Percentiles rank a stretch among this genome's conserved stretches.
These are phyloP conservation scores for Clarias magur DNA, from an alignment of 2,113 vertebrate genomes.

Conservation along the genomic window DNA sequence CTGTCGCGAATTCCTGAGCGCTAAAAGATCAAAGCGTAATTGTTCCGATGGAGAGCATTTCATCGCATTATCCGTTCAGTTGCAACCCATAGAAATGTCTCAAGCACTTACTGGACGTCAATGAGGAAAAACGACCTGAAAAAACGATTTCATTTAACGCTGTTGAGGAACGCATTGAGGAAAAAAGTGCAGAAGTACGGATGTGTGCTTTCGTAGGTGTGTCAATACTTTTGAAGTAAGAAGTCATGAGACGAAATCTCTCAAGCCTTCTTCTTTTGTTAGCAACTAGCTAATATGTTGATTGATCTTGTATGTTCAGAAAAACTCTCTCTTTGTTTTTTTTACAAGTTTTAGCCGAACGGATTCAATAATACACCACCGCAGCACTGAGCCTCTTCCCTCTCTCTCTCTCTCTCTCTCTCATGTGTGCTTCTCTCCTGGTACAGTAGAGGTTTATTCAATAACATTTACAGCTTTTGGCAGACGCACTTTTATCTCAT, in stretches of 20 bases:
- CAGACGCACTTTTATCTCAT: no score
- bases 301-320: no score
- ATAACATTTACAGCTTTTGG: no score
- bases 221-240: no score
- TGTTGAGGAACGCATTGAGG: not conserved
- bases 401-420: not conserved
- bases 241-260: no score
- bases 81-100: not conserved
- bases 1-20: slow-evolving; percentile 22
- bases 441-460: no score
- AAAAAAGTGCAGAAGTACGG: not conserved
- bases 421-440: not conserved
- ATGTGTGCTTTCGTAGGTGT: not conserved
- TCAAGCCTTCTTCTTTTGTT: not conserved
- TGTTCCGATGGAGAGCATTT: not conserved
- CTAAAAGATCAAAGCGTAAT: slow-evolving; percentile 18
- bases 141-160: not conserved
- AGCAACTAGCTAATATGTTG: no score
- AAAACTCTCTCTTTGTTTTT: no score
- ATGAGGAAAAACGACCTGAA: not conserved
- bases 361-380: no score
- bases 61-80: not conserved
- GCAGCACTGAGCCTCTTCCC: not conserved
- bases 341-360: not conserved
- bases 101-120: not conserved